Base-by-base conservation (phyloP, 2,113 vertebrate genomes). In the Melanotaenia duboulayi region DNA sequence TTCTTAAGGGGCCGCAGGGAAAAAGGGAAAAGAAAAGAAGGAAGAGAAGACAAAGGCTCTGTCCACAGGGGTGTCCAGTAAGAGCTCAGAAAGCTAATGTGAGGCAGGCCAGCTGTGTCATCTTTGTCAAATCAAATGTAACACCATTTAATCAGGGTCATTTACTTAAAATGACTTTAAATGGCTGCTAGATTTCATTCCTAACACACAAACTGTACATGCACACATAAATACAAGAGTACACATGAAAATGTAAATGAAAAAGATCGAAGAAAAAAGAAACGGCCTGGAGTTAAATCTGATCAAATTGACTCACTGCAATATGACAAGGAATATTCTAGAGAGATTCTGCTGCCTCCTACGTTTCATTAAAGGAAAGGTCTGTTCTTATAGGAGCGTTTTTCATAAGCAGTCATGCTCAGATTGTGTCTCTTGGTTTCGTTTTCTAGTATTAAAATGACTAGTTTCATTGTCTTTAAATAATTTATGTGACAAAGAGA, bases 271-370 rank as follows among this genome's bases (percentile, higher is more conserved):
- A 23, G 24, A 17, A 28, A 50, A 74, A 42, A n/a, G n/a, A 68
- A 54, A 52, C 63, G 50, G 57, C 44, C 76, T 17, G 20, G 46
- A 19, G 84, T 44, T 51, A 77, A 85, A 85, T 81, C 56, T 84
- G 80, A 83, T 81, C 87, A 80, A 58, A 85, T 71, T 84, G 81
- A 86, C 83, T 86, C 95, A 93, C 97, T 98, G 97, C 97, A 98
- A 96, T 98, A 98, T 95, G 97, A 97, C 97, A 98, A 96, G 95
- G 96, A 97, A 97, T 94, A 94, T 98, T 99, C 97, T 95, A 92
- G 96, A 97, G 96, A 93, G 94, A 93, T 94, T 91, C 95, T 95
- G 55, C 90, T 82, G 95, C 95, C 96, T 96, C 96, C 95, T 95
- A 96, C 94, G 92, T 95, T 84, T 88, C 94, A 94, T 83, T 65